Evolutionary conservation across 2,888 invertebrate species (phyloP).

Genomic region (Polyommatus icarus): DNA sequence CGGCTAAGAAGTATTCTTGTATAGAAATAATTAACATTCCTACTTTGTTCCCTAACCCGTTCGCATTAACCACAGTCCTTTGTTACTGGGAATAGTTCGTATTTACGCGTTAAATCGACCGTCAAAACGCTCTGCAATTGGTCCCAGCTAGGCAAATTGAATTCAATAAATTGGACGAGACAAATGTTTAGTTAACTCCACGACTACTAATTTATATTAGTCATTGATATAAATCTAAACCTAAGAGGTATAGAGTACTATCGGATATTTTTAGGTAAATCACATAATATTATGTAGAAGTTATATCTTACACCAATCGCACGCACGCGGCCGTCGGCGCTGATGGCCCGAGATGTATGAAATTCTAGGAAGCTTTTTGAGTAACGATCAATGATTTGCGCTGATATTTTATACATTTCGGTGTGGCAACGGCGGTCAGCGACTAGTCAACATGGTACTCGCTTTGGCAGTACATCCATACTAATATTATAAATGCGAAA

Average conservation of each 20-base stretch:
- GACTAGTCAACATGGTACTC: too few species aligned
- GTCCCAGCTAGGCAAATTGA: constrained; percentile 26
- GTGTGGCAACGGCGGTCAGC: too few species aligned
- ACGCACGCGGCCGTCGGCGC: too few species aligned
- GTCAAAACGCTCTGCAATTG: constrained; percentile 15
- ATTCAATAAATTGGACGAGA: constrained; percentile 7
- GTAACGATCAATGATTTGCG: too few species aligned
- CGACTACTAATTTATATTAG: neutral
- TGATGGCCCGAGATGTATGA: too few species aligned
- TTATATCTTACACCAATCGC: too few species aligned
- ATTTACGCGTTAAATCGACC: constrained; percentile 28
- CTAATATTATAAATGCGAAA: too few species aligned
- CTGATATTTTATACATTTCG: too few species aligned
- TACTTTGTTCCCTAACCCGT: neutral
- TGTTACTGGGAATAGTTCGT: constrained; percentile 24
- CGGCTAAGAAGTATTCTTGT: neutral
- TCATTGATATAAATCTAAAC: neutral
- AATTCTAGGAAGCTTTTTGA: too few species aligned
- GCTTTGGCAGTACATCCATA: too few species aligned
- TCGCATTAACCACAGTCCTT: constrained; percentile 20
- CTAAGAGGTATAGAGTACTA: neutral
- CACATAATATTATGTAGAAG: too few species aligned
- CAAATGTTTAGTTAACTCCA: neutral
- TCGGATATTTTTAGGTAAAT: too few species aligned
- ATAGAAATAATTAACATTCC: constrained; percentile 28